A percentile compares a stretch with the other conserved stretches of the same genome.
phyloP scores from a whole-genome alignment of 2,113 vertebrate genomes.

The Muntiacus muntjak region DNA sequence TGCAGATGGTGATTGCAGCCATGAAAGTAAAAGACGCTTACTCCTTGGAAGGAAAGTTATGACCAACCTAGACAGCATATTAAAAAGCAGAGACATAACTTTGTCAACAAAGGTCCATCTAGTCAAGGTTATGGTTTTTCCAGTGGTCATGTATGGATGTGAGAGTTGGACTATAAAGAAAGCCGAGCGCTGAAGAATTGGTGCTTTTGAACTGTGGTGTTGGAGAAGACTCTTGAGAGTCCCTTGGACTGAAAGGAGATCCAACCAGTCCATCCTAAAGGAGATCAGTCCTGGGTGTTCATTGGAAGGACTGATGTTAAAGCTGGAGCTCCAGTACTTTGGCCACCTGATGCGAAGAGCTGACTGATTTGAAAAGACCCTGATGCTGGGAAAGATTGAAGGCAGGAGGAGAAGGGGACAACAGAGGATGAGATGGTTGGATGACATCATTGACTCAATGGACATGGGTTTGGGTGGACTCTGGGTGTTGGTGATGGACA shows the following conservation, averaged over 20 bases:
- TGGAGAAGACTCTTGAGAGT: neutral
- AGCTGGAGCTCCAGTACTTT: neutral
- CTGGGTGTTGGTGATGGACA: neutral
- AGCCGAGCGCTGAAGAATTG: fast-evolving
- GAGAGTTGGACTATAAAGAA: neutral
- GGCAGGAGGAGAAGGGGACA: neutral
- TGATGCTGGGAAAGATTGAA: neutral
- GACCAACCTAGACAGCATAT: neutral
- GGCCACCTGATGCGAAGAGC: neutral
- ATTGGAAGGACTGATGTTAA: neutral
- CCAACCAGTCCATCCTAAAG: neutral
- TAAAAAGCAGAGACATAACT: neutral
- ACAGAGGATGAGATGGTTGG: neutral
- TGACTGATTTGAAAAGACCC: neutral
- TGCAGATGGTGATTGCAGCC: neutral
- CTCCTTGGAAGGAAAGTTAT: neutral
- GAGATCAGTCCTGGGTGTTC: neutral
- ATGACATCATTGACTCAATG: neutral
- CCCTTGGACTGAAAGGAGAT: neutral
- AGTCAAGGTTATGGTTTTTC: neutral
- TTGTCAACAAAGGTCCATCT: neutral
- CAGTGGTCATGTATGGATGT: neutral
- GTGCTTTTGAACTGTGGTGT: neutral
- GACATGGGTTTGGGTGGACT: neutral
- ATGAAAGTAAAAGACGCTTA: neutral